phyloP scores from a whole-genome alignment of 2,113 vertebrate species.

The Elephas maximus region DNA sequence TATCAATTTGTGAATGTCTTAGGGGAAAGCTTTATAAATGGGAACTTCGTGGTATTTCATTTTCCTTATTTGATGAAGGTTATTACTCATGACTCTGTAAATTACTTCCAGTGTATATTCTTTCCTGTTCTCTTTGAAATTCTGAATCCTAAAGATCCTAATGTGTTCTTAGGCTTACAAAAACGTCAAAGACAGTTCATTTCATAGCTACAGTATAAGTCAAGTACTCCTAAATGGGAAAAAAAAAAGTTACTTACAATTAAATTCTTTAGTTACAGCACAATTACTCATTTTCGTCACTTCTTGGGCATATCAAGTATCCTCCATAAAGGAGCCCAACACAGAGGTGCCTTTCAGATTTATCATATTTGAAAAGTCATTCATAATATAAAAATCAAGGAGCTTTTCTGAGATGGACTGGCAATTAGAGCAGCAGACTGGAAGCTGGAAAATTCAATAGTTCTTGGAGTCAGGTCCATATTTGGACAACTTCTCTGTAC shows the following conservation, averaged over 20 bases:
- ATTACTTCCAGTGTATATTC: constrained; percentile 5
- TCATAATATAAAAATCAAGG: constrained; percentile 35
- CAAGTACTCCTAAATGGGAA: neutral
- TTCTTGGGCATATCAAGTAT: constrained; percentile 11
- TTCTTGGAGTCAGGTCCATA: constrained; percentile 55
- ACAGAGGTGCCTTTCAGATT: constrained; percentile 48
- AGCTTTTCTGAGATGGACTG: constrained; percentile 20
- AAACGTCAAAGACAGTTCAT: neutral
- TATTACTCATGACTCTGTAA: constrained; percentile 8
- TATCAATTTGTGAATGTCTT: constrained; percentile 40
- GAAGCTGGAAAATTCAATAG: constrained; percentile 33
- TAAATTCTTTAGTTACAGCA: constrained; percentile 59
- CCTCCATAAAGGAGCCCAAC: neutral
- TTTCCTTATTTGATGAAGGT: constrained; percentile 59
- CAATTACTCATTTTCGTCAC: constrained; percentile 43
- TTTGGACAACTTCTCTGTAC: constrained; percentile 17
- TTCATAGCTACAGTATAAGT: neutral
- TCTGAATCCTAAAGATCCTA: neutral
- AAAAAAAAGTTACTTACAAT: neutral
- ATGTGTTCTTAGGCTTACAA: neutral
- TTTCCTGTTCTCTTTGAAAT: constrained; percentile 30
- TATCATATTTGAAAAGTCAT: constrained; percentile 50
- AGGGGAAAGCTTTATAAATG: constrained; percentile 30
- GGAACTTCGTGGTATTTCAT: constrained; percentile 32
- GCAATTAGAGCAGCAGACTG: constrained; percentile 9